Conservation (phyloP, 2,113 vertebrate genomes). For the Lutjanus erythropterus region DNA sequence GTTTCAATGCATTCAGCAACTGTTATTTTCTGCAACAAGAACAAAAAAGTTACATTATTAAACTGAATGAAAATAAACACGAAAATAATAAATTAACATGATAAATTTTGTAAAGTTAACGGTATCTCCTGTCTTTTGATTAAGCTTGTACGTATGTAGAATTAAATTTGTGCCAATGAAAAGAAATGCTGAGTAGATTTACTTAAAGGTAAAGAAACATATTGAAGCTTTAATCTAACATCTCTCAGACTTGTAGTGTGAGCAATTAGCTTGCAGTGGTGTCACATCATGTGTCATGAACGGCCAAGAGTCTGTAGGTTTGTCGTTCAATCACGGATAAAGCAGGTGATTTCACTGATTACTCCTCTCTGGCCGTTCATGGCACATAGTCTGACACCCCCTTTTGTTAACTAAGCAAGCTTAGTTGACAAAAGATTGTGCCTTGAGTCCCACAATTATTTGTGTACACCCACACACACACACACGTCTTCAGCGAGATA, state of each 20-base stretch:
- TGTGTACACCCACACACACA: conserved; percentile 53
- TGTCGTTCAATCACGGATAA: not conserved
- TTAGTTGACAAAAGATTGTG: too few species aligned
- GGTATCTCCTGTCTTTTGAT: conserved; percentile 9
- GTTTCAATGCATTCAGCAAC: conserved; percentile 99
- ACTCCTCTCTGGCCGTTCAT: not conserved
- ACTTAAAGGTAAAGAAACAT: not conserved
- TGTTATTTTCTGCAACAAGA: conserved; percentile 93
- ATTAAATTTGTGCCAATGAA: not conserved
- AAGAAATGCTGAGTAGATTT: not conserved
- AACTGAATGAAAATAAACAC: not conserved
- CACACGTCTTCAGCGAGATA: conserved; percentile 79
- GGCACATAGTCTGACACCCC: conserved; percentile 26
- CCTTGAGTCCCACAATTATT: conserved; percentile 23
- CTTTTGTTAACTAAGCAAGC: conserved; percentile 6
- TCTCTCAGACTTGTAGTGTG: conserved; percentile 15
- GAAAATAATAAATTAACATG: not conserved
- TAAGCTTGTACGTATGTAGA: not conserved
- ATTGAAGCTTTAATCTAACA: not conserved
- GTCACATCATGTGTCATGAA: conserved; percentile 14
- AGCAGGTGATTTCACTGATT: conserved; percentile 4
- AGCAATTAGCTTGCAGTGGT: conserved; percentile 11
- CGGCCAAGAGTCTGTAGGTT: not conserved
- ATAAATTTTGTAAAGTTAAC: not conserved
- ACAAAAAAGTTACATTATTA: conserved; percentile 11